These are phyloP conservation scores for Chiroxiphia lanceolata DNA, from an alignment of 2,797 vertebrate genomes.

Conservation along the genomic window DNA sequence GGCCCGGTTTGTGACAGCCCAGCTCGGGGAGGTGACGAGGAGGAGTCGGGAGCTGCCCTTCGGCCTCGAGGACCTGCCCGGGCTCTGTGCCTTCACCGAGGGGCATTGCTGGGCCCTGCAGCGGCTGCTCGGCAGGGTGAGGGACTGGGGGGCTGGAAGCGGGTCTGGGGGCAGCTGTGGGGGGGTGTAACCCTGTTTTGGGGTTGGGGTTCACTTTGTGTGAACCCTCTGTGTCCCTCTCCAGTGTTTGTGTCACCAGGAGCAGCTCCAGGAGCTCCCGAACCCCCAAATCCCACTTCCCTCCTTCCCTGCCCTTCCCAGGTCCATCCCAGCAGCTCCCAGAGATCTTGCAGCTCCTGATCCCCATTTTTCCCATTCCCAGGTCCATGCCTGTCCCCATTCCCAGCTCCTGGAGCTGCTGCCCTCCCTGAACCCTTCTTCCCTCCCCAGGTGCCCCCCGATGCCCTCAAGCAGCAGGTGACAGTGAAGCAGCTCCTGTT, in stretches of 20 bases:
- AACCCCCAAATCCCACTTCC: neutral
- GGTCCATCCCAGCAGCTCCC: neutral
- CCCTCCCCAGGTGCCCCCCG: neutral
- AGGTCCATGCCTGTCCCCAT: neutral
- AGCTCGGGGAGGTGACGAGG: neutral
- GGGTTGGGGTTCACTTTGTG: too few species aligned
- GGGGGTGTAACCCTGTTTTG: too few species aligned
- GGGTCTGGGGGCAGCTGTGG: too few species aligned
- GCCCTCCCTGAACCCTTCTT: neutral
- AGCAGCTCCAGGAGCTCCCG: neutral
- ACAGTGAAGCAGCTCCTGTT: neutral
- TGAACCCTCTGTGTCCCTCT: too few species aligned
- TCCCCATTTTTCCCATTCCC: neutral
- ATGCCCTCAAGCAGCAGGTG: neutral
- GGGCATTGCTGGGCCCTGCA: neutral
- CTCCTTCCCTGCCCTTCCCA: neutral
- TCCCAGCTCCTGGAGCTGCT: neutral
- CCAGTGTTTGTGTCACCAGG: too few species aligned
- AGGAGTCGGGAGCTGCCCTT: neutral
- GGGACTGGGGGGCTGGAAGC: neutral
- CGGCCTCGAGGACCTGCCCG: rapidly evolving
- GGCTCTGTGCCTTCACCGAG: rapidly evolving
- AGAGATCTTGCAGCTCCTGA: neutral
- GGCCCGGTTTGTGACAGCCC: neutral
- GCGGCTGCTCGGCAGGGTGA: neutral